Base-by-base conservation (phyloP, 2,797 vertebrate species). In the Coccyzus lansbergi region DNA sequence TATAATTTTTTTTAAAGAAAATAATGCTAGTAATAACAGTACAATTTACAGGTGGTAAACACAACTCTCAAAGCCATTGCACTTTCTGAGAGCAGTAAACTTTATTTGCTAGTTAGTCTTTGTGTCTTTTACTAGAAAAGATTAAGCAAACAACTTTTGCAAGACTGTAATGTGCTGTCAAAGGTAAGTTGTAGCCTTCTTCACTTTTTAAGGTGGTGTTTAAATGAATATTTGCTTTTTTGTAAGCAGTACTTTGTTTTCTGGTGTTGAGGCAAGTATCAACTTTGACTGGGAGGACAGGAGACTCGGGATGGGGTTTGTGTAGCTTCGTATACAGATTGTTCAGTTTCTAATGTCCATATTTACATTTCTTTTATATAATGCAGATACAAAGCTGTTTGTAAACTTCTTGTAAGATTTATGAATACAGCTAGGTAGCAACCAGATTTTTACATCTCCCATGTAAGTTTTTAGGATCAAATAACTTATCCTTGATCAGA, bases 241-340 rank as follows among this genome's bases (percentile, higher is more conserved):
- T 83, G 28, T 64, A 55, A 74, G 38, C 26, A 52, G 17, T 64
- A 40, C 7, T 86, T 83, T 29, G 10, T 58, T 40, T 68, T 88
- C 49, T 78, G 18, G 1, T 81, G 72, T 89, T 79, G 53, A 84
- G 63, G 64, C 14, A n/a, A 81, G 7, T 36, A 70, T 38, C 36
- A 29, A 1, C 15, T 75, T 38, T 33, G 12, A 0, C 2, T 16
- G 8, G 10, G 9, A 0, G 4, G 20, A 65, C 40, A 10, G 25
- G 31, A 76, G 28, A 11, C 15, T 34, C 3, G 0, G 58, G 18
- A 17, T 77, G 33, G 3, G 3, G 68, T 68, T 69, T 16, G 11
- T 69, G 44, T 59, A 25, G 25, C 17, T 72, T 25, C 59, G 28
- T 76, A 34, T 77, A 56, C 8, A 29, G 4, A 7, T 31, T 81